Evolutionary conservation across 1,140 invertebrate genomes (phyloP), one percentile per base, ranked within the genome.

Genomic region (Heliconius melpomene): DNA sequence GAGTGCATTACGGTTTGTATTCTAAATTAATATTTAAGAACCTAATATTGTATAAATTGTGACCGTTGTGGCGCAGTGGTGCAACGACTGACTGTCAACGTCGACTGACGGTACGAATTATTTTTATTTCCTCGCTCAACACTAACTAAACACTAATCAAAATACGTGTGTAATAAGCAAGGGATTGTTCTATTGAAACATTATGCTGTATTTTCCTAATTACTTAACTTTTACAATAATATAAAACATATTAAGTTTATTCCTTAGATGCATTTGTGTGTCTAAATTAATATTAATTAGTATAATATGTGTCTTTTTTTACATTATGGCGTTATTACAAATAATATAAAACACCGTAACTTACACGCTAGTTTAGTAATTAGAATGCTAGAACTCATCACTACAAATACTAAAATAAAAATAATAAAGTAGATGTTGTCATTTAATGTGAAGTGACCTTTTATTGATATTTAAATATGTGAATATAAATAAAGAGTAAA

Each of bases 381-480:
- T 26, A 66, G 60, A 26, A 66, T 66, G 60, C 60, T 66, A 66
- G 60, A 66, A 29, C 6, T 29, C 23, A 66, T 29, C 26, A 66
- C 23, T 29, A 66, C 11, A 66, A 29, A 29, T 66, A 60, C 2
- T 23, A 23, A 23, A 23, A 60, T 60, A 9, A 23, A 46, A 46
- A 3, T 46, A 46, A 46, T 46, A 46, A 46, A 60, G 9, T 60
- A 60, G 57, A 23, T 60, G 57, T 60, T 60, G 11, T 23, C n/a
- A 11, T 60, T 60, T n/a, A 60, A 23, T 23, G 57, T 60, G 57
- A 60, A 60, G 57, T 60, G 57, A 60, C 23, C 57, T 60, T 60
- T 26, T 23, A 60, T 13, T 60, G n/a, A 23, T 60, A 60, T 60
- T 60, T 26, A 60, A 60, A 60, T n/a, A 11, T 23, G 3, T 23